Evolutionary conservation across 2,888 invertebrate genomes (phyloP), one percentile per base, ranked within the genome.

Genomic region (Erebia ligea): DNA sequence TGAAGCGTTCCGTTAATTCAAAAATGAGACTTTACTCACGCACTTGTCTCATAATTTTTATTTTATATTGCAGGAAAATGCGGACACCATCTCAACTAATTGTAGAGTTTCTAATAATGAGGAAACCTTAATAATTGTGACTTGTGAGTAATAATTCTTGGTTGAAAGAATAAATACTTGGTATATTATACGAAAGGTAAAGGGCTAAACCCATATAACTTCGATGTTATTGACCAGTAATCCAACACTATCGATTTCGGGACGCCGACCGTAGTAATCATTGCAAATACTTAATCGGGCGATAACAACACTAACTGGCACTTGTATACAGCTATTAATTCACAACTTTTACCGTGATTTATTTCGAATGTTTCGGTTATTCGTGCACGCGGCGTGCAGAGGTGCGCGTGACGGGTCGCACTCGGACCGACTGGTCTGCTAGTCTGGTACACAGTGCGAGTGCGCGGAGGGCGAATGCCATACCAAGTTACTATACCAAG

Each of bases 371-470:
- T 58, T 74, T 68, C 67, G 63, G 66, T 71, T 61, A 68, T 56
- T 67, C 21, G 71, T 61, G 74, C 77, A 78, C 82, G 82, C 85
- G 80, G 79, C 73, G 75, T 75, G 77, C 74, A 85, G 79, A 84
- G 82, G 91, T 91, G 91, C 90, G 91, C 91, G 85, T 90, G 81
- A 82, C 84, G 80, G 84, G 82, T 88, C 91, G 91, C 89, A 86
- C 88, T 82, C 82, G 77, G 81, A 79, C 81, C 84, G 87, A 92
- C 91, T 70, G 58, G 70, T 68, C 52, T 58, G 75, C 62, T 10
- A 4, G 59, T 9, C 40, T 42, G 21, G 74, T 71, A 72, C 69
- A 71, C 71, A 69, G 72, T 74, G 79, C 77, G 77, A 79, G 73
- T 68, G 75, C 75, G 82, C 84, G 81, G 81, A 82, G 85, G 83